These are phyloP conservation scores for Drosophila triauraria DNA, from an alignment of 1,140 invertebrate species.

Conservation along the genomic window DNA sequence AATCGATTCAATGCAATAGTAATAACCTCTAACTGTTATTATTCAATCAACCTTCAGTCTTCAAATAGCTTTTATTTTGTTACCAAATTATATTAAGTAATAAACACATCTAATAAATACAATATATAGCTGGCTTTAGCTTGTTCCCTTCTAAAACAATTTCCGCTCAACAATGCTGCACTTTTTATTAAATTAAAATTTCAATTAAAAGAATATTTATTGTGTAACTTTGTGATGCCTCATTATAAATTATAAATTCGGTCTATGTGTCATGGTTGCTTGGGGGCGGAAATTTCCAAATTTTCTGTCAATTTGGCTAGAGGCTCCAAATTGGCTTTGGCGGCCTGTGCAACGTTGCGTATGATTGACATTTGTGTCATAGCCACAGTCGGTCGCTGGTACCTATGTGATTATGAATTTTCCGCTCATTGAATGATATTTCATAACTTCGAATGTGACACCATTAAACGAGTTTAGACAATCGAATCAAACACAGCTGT, in stretches of 20 bases:
- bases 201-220: neutral
- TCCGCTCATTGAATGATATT: slow-evolving; percentile 61
- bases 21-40: slow-evolving; percentile 4
- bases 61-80: slow-evolving; percentile 9
- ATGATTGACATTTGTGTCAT: slow-evolving; percentile 78
- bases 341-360: slow-evolving; percentile 73
- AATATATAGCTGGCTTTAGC: too few species aligned
- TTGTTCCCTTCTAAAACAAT: slow-evolving; percentile 11
- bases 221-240: neutral
- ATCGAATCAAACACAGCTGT: slow-evolving; percentile 61
- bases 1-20: slow-evolving; percentile 4
- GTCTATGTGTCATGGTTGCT: slow-evolving; percentile 42
- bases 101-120: neutral
- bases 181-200: neutral
- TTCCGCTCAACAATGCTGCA: slow-evolving; percentile 8
- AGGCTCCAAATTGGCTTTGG: slow-evolving; percentile 15
- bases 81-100: slow-evolving; percentile 14
- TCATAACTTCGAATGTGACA: slow-evolving; percentile 69
- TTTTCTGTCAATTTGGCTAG: slow-evolving; percentile 34
- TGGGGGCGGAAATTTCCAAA: slow-evolving; percentile 37
- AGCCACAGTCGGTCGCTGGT: slow-evolving; percentile 14
- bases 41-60: slow-evolving; percentile 14
- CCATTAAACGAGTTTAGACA: slow-evolving; percentile 59
- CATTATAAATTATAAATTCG: slow-evolving; percentile 8
- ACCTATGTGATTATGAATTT: slow-evolving; percentile 47